These are phyloP conservation scores for Rhinogobius similis DNA, from an alignment of 2,113 vertebrate species.

Conservation along the genomic window DNA sequence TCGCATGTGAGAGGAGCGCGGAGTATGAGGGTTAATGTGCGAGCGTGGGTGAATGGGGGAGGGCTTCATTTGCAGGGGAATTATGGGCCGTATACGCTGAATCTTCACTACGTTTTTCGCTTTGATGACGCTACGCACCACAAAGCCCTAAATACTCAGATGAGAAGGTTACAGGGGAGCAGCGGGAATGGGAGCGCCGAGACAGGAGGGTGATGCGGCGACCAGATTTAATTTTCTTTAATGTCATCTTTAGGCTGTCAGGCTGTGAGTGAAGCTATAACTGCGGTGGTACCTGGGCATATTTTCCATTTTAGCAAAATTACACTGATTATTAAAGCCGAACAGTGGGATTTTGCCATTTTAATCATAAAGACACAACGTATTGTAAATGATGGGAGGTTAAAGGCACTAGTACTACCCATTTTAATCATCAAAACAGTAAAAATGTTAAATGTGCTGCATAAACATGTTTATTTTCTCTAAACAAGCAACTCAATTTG, in stretches of 20 bases:
- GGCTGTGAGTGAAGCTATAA: constrained; percentile 61
- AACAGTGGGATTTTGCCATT: constrained; percentile 3
- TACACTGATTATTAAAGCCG: constrained; percentile 23
- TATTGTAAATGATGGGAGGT: neutral
- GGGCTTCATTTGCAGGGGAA: constrained; percentile 46
- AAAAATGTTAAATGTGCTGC: no score
- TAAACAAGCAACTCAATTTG: no score
- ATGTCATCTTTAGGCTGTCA: constrained; percentile 63
- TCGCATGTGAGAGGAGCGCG: constrained; percentile 25
- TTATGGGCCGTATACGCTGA: constrained; percentile 47
- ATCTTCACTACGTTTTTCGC: constrained; percentile 57
- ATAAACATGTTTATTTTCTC: no score
- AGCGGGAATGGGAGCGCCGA: constrained; percentile 61
- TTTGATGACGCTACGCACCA: constrained; percentile 70
- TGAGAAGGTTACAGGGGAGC: constrained; percentile 67
- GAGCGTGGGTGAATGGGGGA: constrained; percentile 50
- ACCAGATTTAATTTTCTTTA: constrained; percentile 70
- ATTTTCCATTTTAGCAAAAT: constrained; percentile 30
- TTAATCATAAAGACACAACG: neutral
- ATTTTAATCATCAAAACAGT: no score
- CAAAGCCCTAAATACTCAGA: constrained; percentile 73
- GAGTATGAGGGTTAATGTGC: constrained; percentile 39
- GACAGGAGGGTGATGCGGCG: constrained; percentile 56
- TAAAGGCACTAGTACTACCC: neutral
- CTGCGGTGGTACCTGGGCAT: constrained; percentile 54